These are phyloP conservation scores for Phymastichus coffea DNA, from an alignment of 1,140 invertebrate genomes.

Conservation along the genomic window DNA sequence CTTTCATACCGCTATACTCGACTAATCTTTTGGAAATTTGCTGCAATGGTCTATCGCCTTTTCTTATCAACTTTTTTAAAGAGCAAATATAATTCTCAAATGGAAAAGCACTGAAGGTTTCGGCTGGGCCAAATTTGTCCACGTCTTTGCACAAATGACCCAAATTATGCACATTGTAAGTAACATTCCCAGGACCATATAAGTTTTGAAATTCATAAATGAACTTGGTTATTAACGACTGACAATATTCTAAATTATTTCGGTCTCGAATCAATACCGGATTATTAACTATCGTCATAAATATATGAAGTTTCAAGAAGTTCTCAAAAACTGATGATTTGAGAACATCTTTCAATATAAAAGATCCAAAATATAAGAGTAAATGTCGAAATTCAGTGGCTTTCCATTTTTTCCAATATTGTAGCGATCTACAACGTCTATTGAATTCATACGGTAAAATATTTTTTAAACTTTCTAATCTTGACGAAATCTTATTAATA, in stretches of 20 bases:
- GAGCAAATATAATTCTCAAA: constrained; percentile 16
- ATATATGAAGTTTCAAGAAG: not conserved
- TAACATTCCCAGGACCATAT: constrained; percentile 28
- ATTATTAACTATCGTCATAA: not conserved
- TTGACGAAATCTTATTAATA: not conserved
- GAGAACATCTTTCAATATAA: not conserved
- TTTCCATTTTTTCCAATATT: constrained; percentile 39
- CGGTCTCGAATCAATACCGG: not conserved
- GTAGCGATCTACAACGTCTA: constrained; percentile 36
- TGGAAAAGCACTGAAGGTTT: constrained; percentile 16
- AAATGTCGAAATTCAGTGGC: constrained; percentile 41
- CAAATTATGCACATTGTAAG: constrained; percentile 36
- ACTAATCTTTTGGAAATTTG: constrained; percentile 3
- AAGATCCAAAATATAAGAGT: too few relatives aligned
- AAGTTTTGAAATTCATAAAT: not conserved
- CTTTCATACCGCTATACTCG: not conserved
- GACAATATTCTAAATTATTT: not conserved
- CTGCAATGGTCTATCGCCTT: not conserved
- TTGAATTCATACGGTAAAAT: constrained; percentile 38
- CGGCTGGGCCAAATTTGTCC: constrained; percentile 18
- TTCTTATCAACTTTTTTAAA: constrained; percentile 16
- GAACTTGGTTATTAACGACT: not conserved
- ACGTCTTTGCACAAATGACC: constrained; percentile 28
- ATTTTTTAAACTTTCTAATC: not conserved
- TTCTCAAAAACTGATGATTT: not conserved